Conservation (phyloP, 92 coral and sea anemone species). For the Heliopora coerulea region DNA sequence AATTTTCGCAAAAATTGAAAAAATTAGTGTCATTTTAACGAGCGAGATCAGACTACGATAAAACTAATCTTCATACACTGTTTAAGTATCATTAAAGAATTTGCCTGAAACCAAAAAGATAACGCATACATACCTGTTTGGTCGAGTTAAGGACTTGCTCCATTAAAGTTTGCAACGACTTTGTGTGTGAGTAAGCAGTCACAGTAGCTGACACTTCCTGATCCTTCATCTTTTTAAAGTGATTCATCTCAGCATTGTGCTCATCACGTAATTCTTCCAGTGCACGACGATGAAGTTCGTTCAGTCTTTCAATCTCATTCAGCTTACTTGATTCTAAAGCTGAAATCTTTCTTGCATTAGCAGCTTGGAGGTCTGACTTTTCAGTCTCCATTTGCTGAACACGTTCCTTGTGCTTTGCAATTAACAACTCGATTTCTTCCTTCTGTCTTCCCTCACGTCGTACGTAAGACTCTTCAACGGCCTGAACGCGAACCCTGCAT, state of each 20-base stretch:
- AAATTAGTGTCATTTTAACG: no score
- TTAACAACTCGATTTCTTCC: conserved; percentile 84
- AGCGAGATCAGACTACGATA: no score
- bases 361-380: conserved; percentile 65
- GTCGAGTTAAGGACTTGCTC: conserved; percentile 91
- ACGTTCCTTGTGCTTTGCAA: conserved; percentile 71
- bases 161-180: conserved; percentile 96
- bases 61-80: no score
- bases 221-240: conserved; percentile 74
- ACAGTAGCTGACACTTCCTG: conserved; percentile 79
- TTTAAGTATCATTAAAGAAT: no score
- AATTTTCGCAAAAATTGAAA: no score
- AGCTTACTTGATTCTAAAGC: conserved; percentile 64
- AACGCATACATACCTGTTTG: conserved; percentile 81
- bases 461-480: conserved; percentile 85
- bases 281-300: conserved; percentile 81
- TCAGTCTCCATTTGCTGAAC: conserved; percentile 70
- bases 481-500: conserved; percentile 72
- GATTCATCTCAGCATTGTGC: conserved; percentile 68
- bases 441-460: conserved; percentile 87
- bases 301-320: conserved; percentile 72
- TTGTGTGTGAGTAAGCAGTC: conserved; percentile 95
- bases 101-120: no score
- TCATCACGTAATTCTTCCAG: conserved; percentile 78
- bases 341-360: conserved; percentile 62